phyloP scores from a whole-genome alignment of 1,140 invertebrate species.

The Musca domestica region DNA sequence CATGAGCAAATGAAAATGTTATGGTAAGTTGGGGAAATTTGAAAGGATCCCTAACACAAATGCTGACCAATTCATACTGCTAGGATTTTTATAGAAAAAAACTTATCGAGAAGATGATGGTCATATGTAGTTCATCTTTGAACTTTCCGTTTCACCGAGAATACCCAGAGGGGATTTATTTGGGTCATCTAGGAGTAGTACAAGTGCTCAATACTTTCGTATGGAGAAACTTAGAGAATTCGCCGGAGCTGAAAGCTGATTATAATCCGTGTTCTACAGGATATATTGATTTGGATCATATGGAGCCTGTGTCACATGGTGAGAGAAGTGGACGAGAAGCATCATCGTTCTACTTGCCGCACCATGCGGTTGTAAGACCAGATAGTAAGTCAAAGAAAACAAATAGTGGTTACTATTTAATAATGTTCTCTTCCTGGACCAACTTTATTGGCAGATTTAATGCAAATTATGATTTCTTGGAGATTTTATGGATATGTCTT shows the following conservation, averaged over 20 bases:
- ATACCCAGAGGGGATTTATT: not conserved
- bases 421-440: slow-evolving; percentile 4
- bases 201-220: not conserved
- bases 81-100: not conserved
- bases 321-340: not conserved
- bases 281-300: slow-evolving; percentile 6
- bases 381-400: too few relatives aligned
- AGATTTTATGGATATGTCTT: too few relatives aligned
- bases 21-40: not conserved
- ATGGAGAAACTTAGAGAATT: not conserved
- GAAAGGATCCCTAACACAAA: not conserved
- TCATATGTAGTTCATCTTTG: not conserved
- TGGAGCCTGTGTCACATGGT: slow-evolving; percentile 5
- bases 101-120: not conserved
- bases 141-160: not conserved
- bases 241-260: not conserved
- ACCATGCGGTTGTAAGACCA: too few relatives aligned
- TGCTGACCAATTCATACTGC: not conserved
- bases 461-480: too few relatives aligned
- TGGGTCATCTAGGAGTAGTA: not conserved
- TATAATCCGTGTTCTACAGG: slow-evolving; percentile 5
- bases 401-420: not conserved
- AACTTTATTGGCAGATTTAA: not conserved
- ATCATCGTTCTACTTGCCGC: not conserved
- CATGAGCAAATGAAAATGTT: not conserved